Conservation (phyloP, 2,113 vertebrate species). For the Lepus timidus region DNA sequence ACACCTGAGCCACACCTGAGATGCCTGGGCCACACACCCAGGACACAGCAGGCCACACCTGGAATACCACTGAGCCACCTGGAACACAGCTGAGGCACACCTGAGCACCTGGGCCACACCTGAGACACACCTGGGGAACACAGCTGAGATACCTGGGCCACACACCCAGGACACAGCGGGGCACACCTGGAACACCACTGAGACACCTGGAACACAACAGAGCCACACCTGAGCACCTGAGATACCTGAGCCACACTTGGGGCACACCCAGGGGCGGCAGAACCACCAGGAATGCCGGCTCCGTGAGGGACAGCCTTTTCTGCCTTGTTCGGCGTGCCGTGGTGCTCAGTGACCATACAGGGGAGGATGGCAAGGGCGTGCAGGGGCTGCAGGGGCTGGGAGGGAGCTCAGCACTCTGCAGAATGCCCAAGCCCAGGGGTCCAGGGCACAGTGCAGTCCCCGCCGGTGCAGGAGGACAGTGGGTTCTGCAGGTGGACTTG, state of each 20-base stretch:
- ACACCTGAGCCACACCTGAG: too few relatives aligned
- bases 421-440: too few relatives aligned
- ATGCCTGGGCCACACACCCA: too few relatives aligned
- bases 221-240: not conserved
- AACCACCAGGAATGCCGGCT: not conserved
- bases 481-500: not conserved
- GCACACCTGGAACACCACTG: not conserved
- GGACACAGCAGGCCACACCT: not conserved
- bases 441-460: not conserved
- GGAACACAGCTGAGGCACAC: not conserved
- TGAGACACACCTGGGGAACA: too few relatives aligned
- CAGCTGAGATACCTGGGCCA: rapidly evolving
- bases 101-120: not conserved
- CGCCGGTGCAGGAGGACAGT: rapidly evolving
- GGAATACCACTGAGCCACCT: rapidly evolving
- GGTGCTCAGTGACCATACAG: not conserved
- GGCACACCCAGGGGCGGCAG: not conserved
- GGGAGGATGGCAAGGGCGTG: not conserved
- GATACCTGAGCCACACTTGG: not conserved
- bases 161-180: rapidly evolving
- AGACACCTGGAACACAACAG: too few relatives aligned
- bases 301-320: not conserved
- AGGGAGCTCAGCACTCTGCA: too few relatives aligned
- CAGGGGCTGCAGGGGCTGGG: too few relatives aligned
- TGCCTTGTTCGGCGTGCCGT: too few relatives aligned